These are phyloP conservation scores for Arenaria interpres DNA, from an alignment of 2,113 vertebrate species.

Conservation along the genomic window DNA sequence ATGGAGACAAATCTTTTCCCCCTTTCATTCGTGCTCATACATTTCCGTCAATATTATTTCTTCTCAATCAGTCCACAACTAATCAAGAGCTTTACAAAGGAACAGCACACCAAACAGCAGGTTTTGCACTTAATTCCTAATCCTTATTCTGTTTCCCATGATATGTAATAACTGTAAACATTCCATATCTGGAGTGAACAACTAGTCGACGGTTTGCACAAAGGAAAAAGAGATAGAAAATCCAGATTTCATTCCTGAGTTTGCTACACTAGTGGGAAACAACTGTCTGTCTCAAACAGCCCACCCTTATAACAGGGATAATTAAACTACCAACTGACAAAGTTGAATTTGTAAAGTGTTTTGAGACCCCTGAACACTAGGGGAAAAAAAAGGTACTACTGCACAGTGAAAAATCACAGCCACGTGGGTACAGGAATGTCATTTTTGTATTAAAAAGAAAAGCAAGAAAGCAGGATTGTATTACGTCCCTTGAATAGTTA, in stretches of 20 bases:
- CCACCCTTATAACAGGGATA: neutral
- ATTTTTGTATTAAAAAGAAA: neutral
- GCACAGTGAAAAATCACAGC: neutral
- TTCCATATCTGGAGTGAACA: neutral
- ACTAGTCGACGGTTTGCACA: neutral
- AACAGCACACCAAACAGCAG: neutral
- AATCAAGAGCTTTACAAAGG: neutral
- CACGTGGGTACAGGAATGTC: neutral
- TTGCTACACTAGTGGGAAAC: neutral
- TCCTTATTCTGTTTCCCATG: neutral
- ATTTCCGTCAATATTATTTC: neutral
- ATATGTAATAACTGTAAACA: accelerated
- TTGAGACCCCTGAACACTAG: neutral
- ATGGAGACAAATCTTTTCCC: neutral
- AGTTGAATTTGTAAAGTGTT: neutral
- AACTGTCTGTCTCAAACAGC: neutral
- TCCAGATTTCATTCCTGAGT: neutral
- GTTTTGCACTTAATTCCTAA: neutral
- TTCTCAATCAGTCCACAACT: neutral
- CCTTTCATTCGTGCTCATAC: neutral
- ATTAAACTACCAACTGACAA: neutral
- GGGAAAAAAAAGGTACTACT: neutral
- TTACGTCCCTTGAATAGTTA: neutral
- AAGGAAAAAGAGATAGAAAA: neutral
- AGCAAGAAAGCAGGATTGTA: neutral